Percentiles rank a stretch among this genome's conserved stretches.
These are phyloP conservation scores for Perithous albicinctus DNA, from an alignment of 2,888 invertebrate species.

Conservation along the genomic window DNA sequence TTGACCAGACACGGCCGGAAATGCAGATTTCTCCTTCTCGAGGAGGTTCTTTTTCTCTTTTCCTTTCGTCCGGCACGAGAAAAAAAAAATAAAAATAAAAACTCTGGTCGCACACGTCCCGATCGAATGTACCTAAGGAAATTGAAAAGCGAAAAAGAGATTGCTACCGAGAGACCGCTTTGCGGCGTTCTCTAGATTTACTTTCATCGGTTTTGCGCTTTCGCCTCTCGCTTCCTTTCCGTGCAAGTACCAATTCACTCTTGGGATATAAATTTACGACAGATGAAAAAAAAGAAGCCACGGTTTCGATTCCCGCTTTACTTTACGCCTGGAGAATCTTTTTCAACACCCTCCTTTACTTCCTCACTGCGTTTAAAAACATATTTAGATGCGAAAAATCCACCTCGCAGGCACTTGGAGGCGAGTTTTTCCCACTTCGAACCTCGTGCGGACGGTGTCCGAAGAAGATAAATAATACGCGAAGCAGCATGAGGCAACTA, in stretches of 20 bases:
- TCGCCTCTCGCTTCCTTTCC: conserved; percentile 2
- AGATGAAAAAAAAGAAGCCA: conserved; percentile 13
- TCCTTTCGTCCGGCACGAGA: background rate
- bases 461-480: conserved; percentile 65
- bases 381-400: conserved; percentile 60
- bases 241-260: background rate
- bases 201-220: conserved; percentile 51
- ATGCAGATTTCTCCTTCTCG: conserved; percentile 47
- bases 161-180: conserved; percentile 17
- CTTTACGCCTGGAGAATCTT: conserved; percentile 18
- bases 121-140: conserved; percentile 47
- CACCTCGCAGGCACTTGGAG: conserved; percentile 63
- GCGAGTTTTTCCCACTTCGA: conserved; percentile 48
- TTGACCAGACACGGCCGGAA: conserved; percentile 52
- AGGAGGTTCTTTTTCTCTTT: conserved; percentile 1
- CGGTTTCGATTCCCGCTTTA: conserved; percentile 36
- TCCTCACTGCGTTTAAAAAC: conserved; percentile 48
- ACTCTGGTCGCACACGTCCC: conserved; percentile 14
- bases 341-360: conserved; percentile 21
- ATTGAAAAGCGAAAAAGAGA: conserved; percentile 45
- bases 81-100: too few species aligned
- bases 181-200: conserved; percentile 32
- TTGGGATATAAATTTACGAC: conserved; percentile 62
- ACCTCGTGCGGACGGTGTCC: conserved; percentile 31
- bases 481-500: conserved; percentile 68